Evolutionary conservation across 2,888 invertebrate species (phyloP), one percentile per base, ranked within the genome.

Genomic region (Epinotia ramella): DNA sequence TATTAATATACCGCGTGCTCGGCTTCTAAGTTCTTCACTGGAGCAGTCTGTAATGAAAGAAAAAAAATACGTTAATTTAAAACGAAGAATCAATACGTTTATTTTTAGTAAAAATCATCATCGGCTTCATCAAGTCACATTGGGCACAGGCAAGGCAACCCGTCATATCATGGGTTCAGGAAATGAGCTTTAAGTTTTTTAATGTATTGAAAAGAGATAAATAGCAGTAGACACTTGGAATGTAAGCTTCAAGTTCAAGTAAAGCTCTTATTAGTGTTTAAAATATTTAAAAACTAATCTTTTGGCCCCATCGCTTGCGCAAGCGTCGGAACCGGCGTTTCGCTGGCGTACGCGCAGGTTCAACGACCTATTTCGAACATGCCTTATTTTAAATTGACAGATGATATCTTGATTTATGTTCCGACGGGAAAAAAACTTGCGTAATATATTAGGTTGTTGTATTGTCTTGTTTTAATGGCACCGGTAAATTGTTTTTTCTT

Each of bases 361-460:
- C 40, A 69, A 53, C 75, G 75, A 71, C 75, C 75, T 18, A 75
- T 71, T 75, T 75, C 75, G 75, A 75, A 63, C 75, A 73, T 63
- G 70, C 70, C 64, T 74, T 74, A 74, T 74, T 75, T 71, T 71
- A 71, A 73, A 67, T 75, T 65, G 75, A 70, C 75, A 65, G 75
- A 75, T 75, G 62, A 66, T 60, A 75, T 75, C 75, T 75, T 69
- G 74, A 74, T 70, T 74, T 70, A 74, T 74, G 65, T 66, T 60
- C 65, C 46, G 65, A 13, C 64, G 64, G 64, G 60, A 63, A 44
- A 71, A 28, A 62, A 67, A 62, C 65, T 71, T 75, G 70, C 65
- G 60, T 53, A 71, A 75, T 71, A 66, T 57, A 75, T 66, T 74
- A 64, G 63, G 46, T 64, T 65, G 59, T 65, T 70, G 13, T 18